Evolutionary conservation across 2,113 vertebrate genomes (phyloP).

Genomic region (Podarcis cretensis): DNA sequence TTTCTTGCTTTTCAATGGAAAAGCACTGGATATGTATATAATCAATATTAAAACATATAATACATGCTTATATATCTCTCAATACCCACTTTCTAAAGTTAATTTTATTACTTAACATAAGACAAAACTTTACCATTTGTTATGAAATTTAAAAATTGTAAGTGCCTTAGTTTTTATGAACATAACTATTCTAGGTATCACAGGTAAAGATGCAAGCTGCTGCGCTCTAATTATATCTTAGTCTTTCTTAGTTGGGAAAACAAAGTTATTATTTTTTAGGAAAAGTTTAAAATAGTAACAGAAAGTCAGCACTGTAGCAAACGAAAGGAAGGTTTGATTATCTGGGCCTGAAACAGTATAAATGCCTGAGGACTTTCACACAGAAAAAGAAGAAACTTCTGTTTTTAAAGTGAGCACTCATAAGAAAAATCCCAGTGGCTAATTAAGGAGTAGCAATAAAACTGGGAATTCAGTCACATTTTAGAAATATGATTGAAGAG

Average conservation of each 20-base stretch:
- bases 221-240: not conserved
- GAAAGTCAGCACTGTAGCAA: too few relatives aligned
- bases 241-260: not conserved
- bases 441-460: not conserved
- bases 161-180: not conserved
- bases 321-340: not conserved
- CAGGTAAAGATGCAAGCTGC: not conserved
- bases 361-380: not conserved
- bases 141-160: not conserved
- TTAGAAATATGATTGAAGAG: not conserved
- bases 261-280: too few relatives aligned
- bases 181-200: not conserved
- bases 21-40: too few relatives aligned
- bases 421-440: not conserved
- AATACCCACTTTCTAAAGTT: not conserved
- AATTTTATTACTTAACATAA: not conserved
- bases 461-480: not conserved
- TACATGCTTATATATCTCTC: too few relatives aligned
- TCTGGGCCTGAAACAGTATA: too few relatives aligned
- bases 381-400: not conserved
- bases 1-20: too few relatives aligned
- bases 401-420: not conserved
- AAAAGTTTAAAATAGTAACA: not conserved
- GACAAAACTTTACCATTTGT: not conserved
- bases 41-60: too few relatives aligned